Conservation (phyloP, 2,797 vertebrate species). For the Setipinna tenuifilis region DNA sequence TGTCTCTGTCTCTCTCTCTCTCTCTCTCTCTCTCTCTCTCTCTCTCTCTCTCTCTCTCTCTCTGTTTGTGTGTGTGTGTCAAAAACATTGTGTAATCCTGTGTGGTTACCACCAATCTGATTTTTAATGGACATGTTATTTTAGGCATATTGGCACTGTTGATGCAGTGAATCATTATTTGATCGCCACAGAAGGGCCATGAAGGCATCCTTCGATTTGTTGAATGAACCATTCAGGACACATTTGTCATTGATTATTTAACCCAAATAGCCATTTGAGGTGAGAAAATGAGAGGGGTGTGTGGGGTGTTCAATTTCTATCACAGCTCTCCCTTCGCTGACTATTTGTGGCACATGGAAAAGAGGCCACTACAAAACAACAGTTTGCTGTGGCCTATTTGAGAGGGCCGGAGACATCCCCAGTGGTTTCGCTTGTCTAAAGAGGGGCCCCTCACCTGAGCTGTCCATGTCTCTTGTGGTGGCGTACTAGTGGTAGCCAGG, state of each 20-base stretch:
- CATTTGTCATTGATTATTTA: not conserved
- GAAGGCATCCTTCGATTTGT: not conserved
- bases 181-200: not conserved
- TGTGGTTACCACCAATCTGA: not conserved
- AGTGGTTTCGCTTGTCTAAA: not conserved
- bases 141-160: not conserved
- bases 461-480: not conserved
- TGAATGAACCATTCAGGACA: not conserved
- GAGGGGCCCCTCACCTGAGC: not conserved
- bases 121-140: not conserved
- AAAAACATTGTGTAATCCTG: not conserved
- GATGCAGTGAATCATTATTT: not conserved
- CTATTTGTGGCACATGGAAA: not conserved
- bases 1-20: not conserved
- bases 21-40: too few species aligned
- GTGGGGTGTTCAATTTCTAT: not conserved
- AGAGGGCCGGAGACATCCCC: not conserved
- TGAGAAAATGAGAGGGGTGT: not conserved
- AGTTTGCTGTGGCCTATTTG: not conserved
- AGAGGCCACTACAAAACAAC: not conserved
- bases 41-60: not conserved
- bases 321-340: not conserved
- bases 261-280: constrained; percentile 16
- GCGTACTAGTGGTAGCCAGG: not conserved
- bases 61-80: not conserved